These are phyloP conservation scores for Chiloscyllium punctatum DNA, from an alignment of 2,797 vertebrate genomes.

Conservation along the genomic window DNA sequence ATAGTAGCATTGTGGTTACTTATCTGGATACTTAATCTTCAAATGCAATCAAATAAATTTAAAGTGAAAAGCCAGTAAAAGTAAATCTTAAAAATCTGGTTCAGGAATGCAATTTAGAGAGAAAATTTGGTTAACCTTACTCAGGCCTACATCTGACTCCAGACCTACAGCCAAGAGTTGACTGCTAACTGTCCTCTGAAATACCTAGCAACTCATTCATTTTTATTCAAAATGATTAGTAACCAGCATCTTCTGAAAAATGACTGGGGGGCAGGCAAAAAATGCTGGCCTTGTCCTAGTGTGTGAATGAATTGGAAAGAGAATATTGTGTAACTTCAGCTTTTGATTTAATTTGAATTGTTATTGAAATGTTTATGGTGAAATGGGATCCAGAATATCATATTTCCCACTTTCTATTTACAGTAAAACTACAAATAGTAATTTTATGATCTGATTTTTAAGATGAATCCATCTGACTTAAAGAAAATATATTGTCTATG, in stretches of 20 bases:
- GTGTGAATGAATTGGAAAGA: neutral
- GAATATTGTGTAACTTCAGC: neutral
- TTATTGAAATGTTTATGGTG: neutral
- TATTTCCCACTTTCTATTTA: neutral
- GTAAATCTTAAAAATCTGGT: too few relatives aligned
- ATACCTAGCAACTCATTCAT: neutral
- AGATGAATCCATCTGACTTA: neutral
- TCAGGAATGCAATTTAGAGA: neutral
- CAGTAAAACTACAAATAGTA: neutral
- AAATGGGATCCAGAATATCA: neutral
- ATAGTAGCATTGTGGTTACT: neutral
- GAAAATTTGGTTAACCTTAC: neutral
- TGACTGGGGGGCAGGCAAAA: neutral
- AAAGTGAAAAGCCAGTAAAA: too few relatives aligned
- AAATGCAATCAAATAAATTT: too few relatives aligned
- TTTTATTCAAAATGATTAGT: neutral
- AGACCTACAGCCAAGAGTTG: neutral
- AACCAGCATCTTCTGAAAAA: neutral
- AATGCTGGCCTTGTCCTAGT: neutral
- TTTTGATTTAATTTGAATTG: neutral
- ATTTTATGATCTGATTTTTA: neutral
- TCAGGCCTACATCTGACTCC: neutral
- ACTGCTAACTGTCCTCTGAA: neutral
- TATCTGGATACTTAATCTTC: too few relatives aligned
- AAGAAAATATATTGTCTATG: neutral